Conservation (phyloP, 2,797 vertebrate genomes). For the Tangara arthus region DNA sequence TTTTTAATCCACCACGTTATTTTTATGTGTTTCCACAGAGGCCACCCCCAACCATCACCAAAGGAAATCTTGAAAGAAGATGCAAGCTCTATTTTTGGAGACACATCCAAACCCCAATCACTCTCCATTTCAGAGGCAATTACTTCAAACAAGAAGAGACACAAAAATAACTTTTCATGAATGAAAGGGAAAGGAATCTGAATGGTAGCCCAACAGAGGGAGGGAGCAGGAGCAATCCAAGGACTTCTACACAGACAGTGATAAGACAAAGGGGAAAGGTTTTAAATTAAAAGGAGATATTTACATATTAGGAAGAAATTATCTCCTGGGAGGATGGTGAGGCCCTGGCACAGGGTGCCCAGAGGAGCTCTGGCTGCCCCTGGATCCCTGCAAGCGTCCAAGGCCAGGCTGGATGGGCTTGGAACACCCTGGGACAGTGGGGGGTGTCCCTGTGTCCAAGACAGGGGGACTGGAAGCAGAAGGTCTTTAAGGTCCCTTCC, state of each 20-base stretch:
- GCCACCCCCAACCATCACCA: not conserved
- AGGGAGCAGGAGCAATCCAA: not conserved
- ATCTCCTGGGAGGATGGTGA: accelerated
- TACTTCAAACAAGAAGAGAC: not conserved
- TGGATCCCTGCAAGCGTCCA: not conserved
- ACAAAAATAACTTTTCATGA: not conserved
- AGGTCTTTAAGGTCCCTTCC: not conserved
- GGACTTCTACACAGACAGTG: not conserved
- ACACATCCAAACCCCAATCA: not conserved
- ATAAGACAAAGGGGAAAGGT: not conserved
- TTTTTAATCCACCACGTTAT: not conserved
- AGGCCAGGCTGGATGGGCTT: accelerated
- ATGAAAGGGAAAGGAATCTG: not conserved
- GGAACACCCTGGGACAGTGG: not conserved
- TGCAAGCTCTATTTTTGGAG: not conserved
- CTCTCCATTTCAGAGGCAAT: not conserved
- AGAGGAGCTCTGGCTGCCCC: not conserved
- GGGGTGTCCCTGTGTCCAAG: not conserved
- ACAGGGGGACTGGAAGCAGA: not conserved
- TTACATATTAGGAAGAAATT: not conserved
- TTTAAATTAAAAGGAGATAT: not conserved
- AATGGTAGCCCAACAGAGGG: not conserved
- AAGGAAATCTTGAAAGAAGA: not conserved
- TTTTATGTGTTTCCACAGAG: not conserved
- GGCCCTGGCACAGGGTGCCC: not conserved